phyloP scores from a whole-genome alignment of 2,888 invertebrate species.

The Rhorus exstirpatorius region DNA sequence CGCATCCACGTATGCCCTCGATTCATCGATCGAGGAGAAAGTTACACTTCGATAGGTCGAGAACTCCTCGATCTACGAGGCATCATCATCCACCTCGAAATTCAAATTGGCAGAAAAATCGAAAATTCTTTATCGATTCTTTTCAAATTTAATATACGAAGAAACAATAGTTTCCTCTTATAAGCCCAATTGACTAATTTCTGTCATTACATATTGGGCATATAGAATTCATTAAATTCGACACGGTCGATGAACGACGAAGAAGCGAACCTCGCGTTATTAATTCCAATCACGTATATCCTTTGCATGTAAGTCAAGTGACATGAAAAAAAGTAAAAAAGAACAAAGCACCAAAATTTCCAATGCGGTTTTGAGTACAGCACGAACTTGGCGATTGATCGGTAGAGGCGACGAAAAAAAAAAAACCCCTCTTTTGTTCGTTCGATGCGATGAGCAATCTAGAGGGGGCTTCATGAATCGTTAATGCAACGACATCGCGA shows the following conservation, averaged over 20 bases:
- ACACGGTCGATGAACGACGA: background rate
- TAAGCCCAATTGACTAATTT: too few species aligned
- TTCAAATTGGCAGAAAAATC: too few species aligned
- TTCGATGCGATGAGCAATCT: slow-evolving; percentile 45
- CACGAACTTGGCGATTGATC: slow-evolving; percentile 49
- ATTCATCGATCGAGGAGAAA: slow-evolving; percentile 2
- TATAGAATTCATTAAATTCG: background rate
- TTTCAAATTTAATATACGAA: too few species aligned
- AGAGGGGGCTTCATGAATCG: slow-evolving; percentile 55
- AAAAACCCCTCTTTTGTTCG: slow-evolving; percentile 53
- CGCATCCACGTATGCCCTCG: slow-evolving; percentile 5
- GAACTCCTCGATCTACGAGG: background rate
- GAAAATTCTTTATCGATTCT: too few species aligned
- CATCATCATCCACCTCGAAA: too few species aligned
- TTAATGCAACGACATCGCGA: slow-evolving; percentile 38
- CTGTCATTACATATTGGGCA: too few species aligned
- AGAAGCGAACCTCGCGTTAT: background rate
- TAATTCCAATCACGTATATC: slow-evolving; percentile 8
- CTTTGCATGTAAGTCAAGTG: background rate
- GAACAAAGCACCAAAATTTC: slow-evolving; percentile 34
- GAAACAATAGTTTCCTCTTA: too few species aligned
- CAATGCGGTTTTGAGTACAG: slow-evolving; percentile 6
- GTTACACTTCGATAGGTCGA: slow-evolving; percentile 12
- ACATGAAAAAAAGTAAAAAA: slow-evolving; percentile 7
- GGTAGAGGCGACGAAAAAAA: background rate